These are phyloP conservation scores for Clarias laeviceps DNA, from an alignment of 2,797 vertebrate genomes.

Conservation along the genomic window DNA sequence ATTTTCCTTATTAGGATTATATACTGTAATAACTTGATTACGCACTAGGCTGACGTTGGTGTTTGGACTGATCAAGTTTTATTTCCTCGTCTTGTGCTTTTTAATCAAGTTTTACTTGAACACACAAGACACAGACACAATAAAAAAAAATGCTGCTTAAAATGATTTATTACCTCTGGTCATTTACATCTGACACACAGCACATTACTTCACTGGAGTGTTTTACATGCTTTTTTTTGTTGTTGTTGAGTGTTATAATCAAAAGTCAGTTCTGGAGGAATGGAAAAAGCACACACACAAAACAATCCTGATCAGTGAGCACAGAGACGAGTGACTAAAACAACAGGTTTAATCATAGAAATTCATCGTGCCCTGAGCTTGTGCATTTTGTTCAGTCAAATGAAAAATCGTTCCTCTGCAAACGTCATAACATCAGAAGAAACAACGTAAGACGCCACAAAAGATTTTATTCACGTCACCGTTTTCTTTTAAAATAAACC, in stretches of 20 bases:
- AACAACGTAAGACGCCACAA: too few relatives aligned
- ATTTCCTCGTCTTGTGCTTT: background rate
- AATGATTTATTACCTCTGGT: slow-evolving; percentile 17
- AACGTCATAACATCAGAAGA: background rate
- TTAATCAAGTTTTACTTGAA: background rate
- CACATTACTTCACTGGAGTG: background rate
- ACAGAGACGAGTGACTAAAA: background rate
- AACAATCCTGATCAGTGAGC: background rate
- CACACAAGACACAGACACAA: background rate
- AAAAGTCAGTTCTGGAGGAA: background rate
- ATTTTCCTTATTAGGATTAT: background rate
- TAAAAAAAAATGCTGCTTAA: background rate
- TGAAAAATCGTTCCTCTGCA: background rate
- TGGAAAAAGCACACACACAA: background rate
- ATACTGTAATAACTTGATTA: background rate
- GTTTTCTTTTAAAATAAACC: background rate
- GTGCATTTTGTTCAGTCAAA: background rate
- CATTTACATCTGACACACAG: slow-evolving; percentile 14
- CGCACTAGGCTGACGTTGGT: background rate
- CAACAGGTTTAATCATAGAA: background rate
- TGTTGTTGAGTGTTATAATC: background rate
- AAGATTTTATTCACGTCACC: background rate
- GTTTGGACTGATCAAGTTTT: background rate
- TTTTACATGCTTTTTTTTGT: background rate
- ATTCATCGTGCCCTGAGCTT: background rate